Conservation (phyloP, 2,888 invertebrate genomes). For the Chrysodeixis includens region DNA sequence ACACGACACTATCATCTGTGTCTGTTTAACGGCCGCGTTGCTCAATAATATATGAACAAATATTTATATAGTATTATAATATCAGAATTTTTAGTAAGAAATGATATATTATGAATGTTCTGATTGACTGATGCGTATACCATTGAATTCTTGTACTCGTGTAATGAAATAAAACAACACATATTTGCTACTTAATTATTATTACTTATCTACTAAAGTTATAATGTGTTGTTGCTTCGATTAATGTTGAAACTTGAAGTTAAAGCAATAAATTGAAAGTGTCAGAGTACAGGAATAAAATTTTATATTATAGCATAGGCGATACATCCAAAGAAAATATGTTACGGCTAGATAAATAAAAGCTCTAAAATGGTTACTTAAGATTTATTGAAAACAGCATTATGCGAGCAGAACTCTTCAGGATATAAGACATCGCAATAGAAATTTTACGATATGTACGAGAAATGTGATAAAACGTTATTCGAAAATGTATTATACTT, state of each 20-base stretch:
- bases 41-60: constrained; percentile 54
- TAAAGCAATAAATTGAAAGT: constrained; percentile 3
- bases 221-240: constrained; percentile 10
- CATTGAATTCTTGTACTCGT: constrained; percentile 40
- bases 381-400: constrained; percentile 50
- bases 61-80: constrained; percentile 20
- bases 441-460: constrained; percentile 69
- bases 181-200: constrained; percentile 17
- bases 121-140: constrained; percentile 56
- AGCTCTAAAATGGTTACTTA: constrained; percentile 43
- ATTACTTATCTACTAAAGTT: constrained; percentile 22
- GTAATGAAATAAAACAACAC: constrained; percentile 21
- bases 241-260: not conserved
- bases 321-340: constrained; percentile 57
- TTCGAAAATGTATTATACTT: constrained; percentile 64
- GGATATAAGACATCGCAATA: constrained; percentile 64
- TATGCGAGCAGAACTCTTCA: constrained; percentile 46
- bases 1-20: constrained; percentile 14
- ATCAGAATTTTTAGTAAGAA: constrained; percentile 37
- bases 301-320: constrained; percentile 31
- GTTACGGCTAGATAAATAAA: constrained; percentile 40
- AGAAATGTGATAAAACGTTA: constrained; percentile 71
- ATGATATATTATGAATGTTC: constrained; percentile 31
- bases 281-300: constrained; percentile 40
- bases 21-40: constrained; percentile 35